These are phyloP conservation scores for Takifugu bimaculatus DNA, from an alignment of 2,113 vertebrate species.

Conservation along the genomic window DNA sequence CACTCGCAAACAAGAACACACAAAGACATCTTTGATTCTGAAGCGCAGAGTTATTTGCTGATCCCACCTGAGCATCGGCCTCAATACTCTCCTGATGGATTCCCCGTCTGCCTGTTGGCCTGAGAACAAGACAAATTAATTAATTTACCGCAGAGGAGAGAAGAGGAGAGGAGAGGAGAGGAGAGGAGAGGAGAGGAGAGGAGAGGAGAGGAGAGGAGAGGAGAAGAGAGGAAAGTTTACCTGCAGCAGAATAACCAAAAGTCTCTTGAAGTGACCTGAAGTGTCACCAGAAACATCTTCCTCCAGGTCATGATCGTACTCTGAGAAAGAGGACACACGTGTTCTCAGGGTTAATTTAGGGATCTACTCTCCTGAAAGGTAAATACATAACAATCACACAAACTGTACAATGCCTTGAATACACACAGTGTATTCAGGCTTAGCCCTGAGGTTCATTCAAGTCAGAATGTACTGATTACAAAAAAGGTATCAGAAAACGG, in stretches of 20 bases:
- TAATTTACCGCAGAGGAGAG: not conserved
- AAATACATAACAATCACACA: not conserved
- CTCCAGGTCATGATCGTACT: constrained; percentile 84
- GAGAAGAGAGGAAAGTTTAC: constrained; percentile 56
- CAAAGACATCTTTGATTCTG: constrained; percentile 35
- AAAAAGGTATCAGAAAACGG: too few relatives aligned
- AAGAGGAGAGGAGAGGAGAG: not conserved
- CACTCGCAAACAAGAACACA: constrained; percentile 7
- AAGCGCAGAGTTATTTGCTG: constrained; percentile 8
- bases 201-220: not conserved
- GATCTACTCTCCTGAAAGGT: not conserved
- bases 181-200: not conserved
- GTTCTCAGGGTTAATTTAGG: not conserved
- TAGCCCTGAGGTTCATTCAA: too few relatives aligned
- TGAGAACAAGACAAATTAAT: constrained; percentile 48
- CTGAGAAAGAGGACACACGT: constrained; percentile 56
- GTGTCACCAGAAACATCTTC: constrained; percentile 87
- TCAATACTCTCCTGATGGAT: constrained; percentile 79
- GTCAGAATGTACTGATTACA: too few relatives aligned
- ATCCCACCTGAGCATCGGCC: constrained; percentile 86
- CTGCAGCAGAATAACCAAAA: constrained; percentile 93
- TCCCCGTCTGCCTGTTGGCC: constrained; percentile 83
- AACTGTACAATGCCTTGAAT: too few relatives aligned
- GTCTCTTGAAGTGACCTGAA: constrained; percentile 85
- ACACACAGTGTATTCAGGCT: too few relatives aligned